Evolutionary conservation across 1,140 invertebrate species (phyloP), one percentile per base, ranked within the genome.

Genomic region (Gyrodactylus salaris): DNA sequence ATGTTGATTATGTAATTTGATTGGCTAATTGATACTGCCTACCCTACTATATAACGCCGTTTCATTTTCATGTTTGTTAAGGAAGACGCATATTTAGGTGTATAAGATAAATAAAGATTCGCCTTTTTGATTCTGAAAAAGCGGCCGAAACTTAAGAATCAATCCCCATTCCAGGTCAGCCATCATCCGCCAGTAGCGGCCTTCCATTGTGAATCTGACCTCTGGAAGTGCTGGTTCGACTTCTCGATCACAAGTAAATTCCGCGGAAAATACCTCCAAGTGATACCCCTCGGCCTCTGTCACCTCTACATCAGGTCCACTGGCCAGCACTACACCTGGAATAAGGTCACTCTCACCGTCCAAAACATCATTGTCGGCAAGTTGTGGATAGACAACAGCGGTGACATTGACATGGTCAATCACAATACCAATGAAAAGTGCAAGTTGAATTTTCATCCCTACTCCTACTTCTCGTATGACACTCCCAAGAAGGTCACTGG

Each of bases 241-340:
- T 95, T 97, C 81, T 91, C 91, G 27, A 94, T 97, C 89, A 89
- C 89, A 68, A 94, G 89, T 77, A 96, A 96, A 84, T 97, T 98
- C 80, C 85, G 92, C 73, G 94, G 94, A 76, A 96, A 96, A 84
- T 97, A 96, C 82, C 84, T 98, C 70, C 87, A 79, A 74, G 78
- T 81, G 75, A 88, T 91, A 77, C 93, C 93, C 22, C 68, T 26
- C 1, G 21, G 80, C 73, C 79, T 80, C 73, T 78, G 78, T 54
- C 73, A 74, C 26, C 75, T 81, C 34, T 70, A 77, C 1, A 82
- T 82, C 77, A 77, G 77, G 70, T 21, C 27, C 20, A 24, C 19
- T 26, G 25, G 25, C 20, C 21, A 74, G 21, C 54, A 79, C 94
- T 95, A 90, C 79, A 88, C 89, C 7, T 96, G 91, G 89, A 84